A percentile compares a stretch with the other conserved stretches of the same genome.
Evolutionary conservation across 2,797 vertebrate genomes (phyloP).

Genomic region (Pelobates cultripes): DNA sequence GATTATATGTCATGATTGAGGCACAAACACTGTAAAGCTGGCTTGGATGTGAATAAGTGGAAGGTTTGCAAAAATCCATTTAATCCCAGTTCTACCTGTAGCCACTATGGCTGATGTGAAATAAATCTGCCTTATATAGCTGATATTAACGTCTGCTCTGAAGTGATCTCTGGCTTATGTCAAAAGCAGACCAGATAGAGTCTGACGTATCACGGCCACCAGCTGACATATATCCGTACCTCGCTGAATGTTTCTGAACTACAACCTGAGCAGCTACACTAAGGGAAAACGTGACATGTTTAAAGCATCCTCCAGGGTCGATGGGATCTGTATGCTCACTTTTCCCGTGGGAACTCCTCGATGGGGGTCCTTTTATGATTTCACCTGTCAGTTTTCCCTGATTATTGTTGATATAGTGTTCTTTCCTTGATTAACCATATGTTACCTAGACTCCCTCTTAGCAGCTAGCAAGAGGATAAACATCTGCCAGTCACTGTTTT

Average conservation of each 20-base stretch:
- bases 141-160: not conserved
- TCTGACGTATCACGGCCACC: not conserved
- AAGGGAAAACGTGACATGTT: not conserved
- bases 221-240: slow-evolving; percentile 7
- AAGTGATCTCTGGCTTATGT: slow-evolving; percentile 3
- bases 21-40: too few species aligned
- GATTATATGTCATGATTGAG: too few species aligned
- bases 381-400: too few species aligned
- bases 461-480: too few species aligned
- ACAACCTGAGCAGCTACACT: not conserved
- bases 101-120: not conserved
- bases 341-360: too few species aligned
- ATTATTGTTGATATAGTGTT: too few species aligned
- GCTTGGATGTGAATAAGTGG: not conserved
- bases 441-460: too few species aligned
- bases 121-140: not conserved
- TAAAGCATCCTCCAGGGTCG: not conserved
- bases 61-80: not conserved
- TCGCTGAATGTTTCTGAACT: not conserved
- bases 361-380: too few species aligned
- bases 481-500: too few species aligned
- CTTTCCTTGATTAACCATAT: too few species aligned
- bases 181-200: slow-evolving; percentile 2
- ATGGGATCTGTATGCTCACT: too few species aligned
- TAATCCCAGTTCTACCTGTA: not conserved